Conservation (phyloP, 2,888 invertebrate species). For the Neria commutata region DNA sequence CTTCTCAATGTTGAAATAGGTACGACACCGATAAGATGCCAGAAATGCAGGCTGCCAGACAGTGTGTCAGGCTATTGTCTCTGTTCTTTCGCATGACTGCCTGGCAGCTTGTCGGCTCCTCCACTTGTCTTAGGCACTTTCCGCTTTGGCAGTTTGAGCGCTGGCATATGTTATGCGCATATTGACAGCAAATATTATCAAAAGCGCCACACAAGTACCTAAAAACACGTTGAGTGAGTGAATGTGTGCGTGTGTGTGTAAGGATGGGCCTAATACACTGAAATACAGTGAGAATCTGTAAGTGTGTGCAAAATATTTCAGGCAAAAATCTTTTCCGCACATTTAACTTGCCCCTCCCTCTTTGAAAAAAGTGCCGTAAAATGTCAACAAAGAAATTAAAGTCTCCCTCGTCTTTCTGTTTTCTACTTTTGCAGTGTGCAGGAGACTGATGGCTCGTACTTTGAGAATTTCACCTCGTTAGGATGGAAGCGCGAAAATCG, state of each 20-base stretch:
- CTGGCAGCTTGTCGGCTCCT: no score
- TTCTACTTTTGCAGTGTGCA: slow-evolving; percentile 74
- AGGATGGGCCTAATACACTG: slow-evolving; percentile 15
- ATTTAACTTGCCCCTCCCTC: no score
- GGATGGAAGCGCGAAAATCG: slow-evolving; percentile 93
- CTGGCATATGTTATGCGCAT: slow-evolving; percentile 26
- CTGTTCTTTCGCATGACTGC: no score
- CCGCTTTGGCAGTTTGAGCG: no score
- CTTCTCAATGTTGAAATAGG: slow-evolving; percentile 52
- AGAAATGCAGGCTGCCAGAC: no score
- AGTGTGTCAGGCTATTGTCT: no score
- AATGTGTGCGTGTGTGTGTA: slow-evolving; percentile 2
- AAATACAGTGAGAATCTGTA: neutral
- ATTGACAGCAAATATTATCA: neutral
- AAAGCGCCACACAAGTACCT: neutral
- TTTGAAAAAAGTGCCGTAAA: no score
- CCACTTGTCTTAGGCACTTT: no score
- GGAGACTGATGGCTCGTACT: slow-evolving; percentile 93
- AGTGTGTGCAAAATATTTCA: no score
- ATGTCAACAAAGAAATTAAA: neutral
- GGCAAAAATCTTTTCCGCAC: no score
- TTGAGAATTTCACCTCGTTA: slow-evolving; percentile 90
- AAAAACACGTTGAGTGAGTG: slow-evolving; percentile 27
- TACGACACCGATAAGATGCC: slow-evolving; percentile 37
- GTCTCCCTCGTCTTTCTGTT: no score